Evolutionary conservation across 1,140 invertebrate species (phyloP).

Genomic region (Theocolax elegans): DNA sequence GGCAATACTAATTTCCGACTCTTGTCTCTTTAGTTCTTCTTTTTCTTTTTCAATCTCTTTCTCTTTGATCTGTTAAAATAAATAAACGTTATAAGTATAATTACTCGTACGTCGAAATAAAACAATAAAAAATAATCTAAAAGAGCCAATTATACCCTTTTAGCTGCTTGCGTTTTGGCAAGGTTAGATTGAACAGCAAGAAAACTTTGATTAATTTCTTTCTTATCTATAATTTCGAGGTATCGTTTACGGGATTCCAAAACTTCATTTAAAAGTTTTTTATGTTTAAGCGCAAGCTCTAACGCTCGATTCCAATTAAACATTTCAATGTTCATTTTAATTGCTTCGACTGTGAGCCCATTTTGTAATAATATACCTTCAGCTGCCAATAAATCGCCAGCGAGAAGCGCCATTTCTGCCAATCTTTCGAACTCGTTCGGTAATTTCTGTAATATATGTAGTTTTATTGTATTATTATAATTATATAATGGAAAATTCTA

Average conservation of each 20-base stretch:
- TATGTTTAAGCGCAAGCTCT: conserved; percentile 85
- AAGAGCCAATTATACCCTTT: conserved; percentile 11
- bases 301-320: conserved; percentile 91
- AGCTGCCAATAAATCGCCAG: conserved; percentile 82
- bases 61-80: neutral
- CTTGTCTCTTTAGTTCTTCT: too few relatives aligned
- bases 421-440: conserved; percentile 72
- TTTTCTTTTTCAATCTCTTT: neutral
- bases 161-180: conserved; percentile 8
- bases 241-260: conserved; percentile 81
- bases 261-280: conserved; percentile 82
- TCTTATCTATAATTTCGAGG: conserved; percentile 77
- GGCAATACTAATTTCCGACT: too few relatives aligned
- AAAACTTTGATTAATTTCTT: conserved; percentile 76
- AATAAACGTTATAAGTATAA: neutral
- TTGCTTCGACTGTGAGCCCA: conserved; percentile 80
- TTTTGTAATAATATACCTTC: conserved; percentile 86
- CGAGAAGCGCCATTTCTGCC: conserved; percentile 84
- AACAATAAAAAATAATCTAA: too few relatives aligned
- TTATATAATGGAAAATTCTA: too few relatives aligned
- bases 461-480: too few relatives aligned
- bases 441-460: conserved; percentile 61
- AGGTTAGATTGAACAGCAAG: conserved; percentile 51
- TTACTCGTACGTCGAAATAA: neutral
- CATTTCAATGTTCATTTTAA: conserved; percentile 82